Percentiles rank a stretch among this genome's conserved stretches.
These are phyloP conservation scores for Microcebus murinus DNA, from an alignment of 2,113 vertebrate genomes.

Conservation along the genomic window DNA sequence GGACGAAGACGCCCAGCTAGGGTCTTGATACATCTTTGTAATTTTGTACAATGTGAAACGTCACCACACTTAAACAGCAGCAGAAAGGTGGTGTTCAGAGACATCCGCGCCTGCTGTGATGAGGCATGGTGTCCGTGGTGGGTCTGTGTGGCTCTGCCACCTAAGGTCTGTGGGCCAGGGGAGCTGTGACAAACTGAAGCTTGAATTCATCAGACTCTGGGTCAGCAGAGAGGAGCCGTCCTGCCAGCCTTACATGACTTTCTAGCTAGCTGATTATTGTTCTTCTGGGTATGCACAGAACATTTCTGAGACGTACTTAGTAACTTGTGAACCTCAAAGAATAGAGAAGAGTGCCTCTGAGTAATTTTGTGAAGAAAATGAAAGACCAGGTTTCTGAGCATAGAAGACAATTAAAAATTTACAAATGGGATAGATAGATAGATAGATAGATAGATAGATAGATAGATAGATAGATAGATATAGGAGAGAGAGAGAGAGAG, in stretches of 20 bases:
- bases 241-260: not conserved
- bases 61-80: not conserved
- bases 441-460: not conserved
- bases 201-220: not conserved
- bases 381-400: not conserved
- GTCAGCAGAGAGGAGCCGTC: not conserved
- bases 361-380: conserved; percentile 18
- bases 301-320: not conserved
- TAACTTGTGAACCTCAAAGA: not conserved
- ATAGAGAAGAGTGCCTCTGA: not conserved
- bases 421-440: not conserved
- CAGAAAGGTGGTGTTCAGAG: not conserved
- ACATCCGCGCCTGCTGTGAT: not conserved
- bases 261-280: not conserved
- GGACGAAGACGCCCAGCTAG: not conserved
- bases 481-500: not conserved
- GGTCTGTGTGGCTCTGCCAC: not conserved
- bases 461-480: not conserved
- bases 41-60: not conserved
- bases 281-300: not conserved
- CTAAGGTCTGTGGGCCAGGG: not conserved
- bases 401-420: not conserved
- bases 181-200: not conserved
- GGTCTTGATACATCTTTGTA: not conserved
- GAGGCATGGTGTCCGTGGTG: not conserved